Evolutionary conservation across 2,888 invertebrate genomes (phyloP), one percentile per base, ranked within the genome.

Genomic region (Seira ritae): DNA sequence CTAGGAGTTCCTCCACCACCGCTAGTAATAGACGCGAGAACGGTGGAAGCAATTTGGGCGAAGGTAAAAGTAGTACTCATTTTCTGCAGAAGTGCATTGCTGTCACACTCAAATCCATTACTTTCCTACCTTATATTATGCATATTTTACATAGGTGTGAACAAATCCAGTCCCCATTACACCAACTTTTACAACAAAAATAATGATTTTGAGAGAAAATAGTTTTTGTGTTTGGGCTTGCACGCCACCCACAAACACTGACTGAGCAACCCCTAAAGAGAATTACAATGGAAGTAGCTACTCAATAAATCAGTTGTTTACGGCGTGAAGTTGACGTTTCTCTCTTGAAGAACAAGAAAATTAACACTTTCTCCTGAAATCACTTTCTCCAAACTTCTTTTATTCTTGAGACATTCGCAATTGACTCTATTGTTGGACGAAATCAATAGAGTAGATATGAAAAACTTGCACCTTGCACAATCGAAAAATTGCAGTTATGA

Each of bases 281-380:
- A 62, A 8, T 20, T 3, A 62, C 22, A 20, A 62, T 19, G 20
- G 23, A 66, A 50, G 65, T 55, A 74, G 74, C 74, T 74, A 74
- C 67, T 74, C 74, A 67, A 74, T 67, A 74, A 67, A 46, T 74
- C 67, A 50, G 74, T 74, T 74, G 74, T 67, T 67, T 74, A 22
- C 73, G 19, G 31, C 37, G 22, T 62, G 19, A 62, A 20, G 62
- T 62, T 62, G 62, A 62, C 62, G 55, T 55, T 55, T 12, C 17
- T n/a, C 15, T 17, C 15, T 12, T n/a, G 55, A 55, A 12, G 20
- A 2, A 20, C 10, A 12, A 62, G 62, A 20, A 62, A 62, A 62
- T 62, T 62, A 62, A 50, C 50, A 50, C 50, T 50, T 50, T 50
- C 50, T 50, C 12, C 50, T 15, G 3, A n/a, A 50, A 12, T 62